Conservation (phyloP, 30 jellyfish, hydroid and myxozoan species). For the Mastigias papua region DNA sequence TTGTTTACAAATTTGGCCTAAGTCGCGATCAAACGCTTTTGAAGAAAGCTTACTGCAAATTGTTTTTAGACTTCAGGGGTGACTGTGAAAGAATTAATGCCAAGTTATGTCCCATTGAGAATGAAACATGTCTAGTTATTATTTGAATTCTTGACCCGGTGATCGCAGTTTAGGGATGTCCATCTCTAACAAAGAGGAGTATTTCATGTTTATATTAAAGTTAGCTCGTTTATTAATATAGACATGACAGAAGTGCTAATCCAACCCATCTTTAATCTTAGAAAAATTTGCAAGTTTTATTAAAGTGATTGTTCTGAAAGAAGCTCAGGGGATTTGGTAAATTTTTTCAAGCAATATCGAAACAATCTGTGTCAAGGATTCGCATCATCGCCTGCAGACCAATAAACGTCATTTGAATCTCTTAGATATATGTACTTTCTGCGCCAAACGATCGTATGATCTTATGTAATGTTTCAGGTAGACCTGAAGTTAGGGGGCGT, state of each 20-base stretch:
- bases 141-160: constrained; percentile 33
- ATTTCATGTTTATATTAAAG: constrained; percentile 44
- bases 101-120: constrained; percentile 34
- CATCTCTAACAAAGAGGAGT: constrained; percentile 29
- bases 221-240: background rate
- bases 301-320: background rate
- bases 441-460: no score
- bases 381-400: no score
- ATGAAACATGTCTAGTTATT: constrained; percentile 40
- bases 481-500: no score
- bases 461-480: no score
- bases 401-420: no score
- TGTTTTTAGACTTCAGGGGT: constrained; percentile 54
- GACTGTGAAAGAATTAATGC: constrained; percentile 58
- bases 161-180: constrained; percentile 61
- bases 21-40: constrained; percentile 56
- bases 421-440: no score
- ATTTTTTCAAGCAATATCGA: background rate
- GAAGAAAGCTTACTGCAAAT: constrained; percentile 38
- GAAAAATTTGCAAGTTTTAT: background rate
- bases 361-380: background rate
- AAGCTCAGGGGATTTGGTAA: constrained; percentile 12
- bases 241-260: background rate
- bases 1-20: constrained; percentile 49
- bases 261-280: constrained; percentile 4